phyloP scores from a whole-genome alignment of 2,113 vertebrate species.

The Eubucco bourcierii region DNA sequence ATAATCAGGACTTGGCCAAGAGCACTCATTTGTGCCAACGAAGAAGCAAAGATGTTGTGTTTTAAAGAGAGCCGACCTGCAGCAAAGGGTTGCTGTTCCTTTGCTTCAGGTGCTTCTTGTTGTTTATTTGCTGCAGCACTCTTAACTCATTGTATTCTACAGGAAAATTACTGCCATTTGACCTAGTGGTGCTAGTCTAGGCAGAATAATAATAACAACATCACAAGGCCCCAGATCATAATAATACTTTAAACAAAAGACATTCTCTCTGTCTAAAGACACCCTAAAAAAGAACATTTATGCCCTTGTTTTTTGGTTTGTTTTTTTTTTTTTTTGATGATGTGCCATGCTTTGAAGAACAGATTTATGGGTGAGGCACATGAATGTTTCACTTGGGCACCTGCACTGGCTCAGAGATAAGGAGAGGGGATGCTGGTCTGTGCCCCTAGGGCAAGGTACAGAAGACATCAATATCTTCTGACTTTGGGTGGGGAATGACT shows the following conservation, averaged over 20 bases:
- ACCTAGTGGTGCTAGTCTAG: constrained; percentile 14
- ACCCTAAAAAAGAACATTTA: neutral
- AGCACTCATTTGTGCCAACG: neutral
- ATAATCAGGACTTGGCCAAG: neutral
- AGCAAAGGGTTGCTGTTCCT: constrained; percentile 19
- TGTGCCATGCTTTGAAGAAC: neutral
- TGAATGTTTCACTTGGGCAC: neutral
- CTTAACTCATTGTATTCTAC: constrained; percentile 64
- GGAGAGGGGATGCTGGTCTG: neutral
- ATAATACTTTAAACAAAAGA: neutral
- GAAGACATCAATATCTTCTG: neutral
- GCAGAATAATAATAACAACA: neutral
- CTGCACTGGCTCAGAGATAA: neutral
- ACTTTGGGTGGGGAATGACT: neutral
- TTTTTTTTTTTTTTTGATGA: neutral
- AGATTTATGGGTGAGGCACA: neutral
- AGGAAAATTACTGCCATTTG: constrained; percentile 55
- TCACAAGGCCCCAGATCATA: neutral
- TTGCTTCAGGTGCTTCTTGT: constrained; percentile 40
- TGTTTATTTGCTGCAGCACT: constrained; percentile 44
- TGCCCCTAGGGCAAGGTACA: neutral
- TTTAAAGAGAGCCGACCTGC: constrained; percentile 12
- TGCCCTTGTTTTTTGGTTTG: neutral
- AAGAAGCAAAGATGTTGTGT: neutral
- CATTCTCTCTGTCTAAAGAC: neutral